Base-by-base conservation (phyloP, 2,888 invertebrate species). In the Zootermopsis nevadensis region DNA sequence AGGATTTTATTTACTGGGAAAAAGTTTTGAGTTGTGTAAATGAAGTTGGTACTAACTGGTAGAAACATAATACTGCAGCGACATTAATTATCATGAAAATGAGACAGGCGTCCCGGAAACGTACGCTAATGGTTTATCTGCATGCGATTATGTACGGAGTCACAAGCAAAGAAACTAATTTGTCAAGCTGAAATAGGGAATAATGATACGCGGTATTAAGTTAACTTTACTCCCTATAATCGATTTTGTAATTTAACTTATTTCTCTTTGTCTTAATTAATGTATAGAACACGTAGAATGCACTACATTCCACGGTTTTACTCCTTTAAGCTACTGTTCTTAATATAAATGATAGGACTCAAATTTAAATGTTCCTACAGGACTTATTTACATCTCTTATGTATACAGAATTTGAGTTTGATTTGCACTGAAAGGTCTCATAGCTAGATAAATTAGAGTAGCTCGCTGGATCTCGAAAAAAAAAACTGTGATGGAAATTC, bases 91-190 rank as follows among this genome's bases (percentile, higher is more conserved):
- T 31, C 33, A 22, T 69, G 33, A 31, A 7, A 22, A 4, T n/a
- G 60, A 27, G 3, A 10, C n/a, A 27, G 7, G 4, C 15, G n/a
- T 60, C 27, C 27, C 6, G 3, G 27, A 33, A 69, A 69, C 31
- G 31, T 69, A 33, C 19, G 69, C 69, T 69, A 69, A 69, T 69
- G 69, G 30, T 33, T 69, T 30, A 69, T 69, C 69, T 31, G 69
- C 69, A 69, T 69, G 69, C 66, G 66, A 66, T 66, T 30, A 48
- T 48, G 48, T 48, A 15, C 19, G 4, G 0, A 19, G 19, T 15
- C 48, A 48, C 19, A 48, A 48, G 48, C 60, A 69, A 33, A 69
- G 33, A 30, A 33, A 33, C 33, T 33, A 31, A 69, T 69, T 69
- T 69, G 69, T 69, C 69, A 69, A 10, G 31, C 69, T 69, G 15